These are phyloP conservation scores for Geococcyx californianus DNA, from an alignment of 2,113 vertebrate genomes.

Conservation along the genomic window DNA sequence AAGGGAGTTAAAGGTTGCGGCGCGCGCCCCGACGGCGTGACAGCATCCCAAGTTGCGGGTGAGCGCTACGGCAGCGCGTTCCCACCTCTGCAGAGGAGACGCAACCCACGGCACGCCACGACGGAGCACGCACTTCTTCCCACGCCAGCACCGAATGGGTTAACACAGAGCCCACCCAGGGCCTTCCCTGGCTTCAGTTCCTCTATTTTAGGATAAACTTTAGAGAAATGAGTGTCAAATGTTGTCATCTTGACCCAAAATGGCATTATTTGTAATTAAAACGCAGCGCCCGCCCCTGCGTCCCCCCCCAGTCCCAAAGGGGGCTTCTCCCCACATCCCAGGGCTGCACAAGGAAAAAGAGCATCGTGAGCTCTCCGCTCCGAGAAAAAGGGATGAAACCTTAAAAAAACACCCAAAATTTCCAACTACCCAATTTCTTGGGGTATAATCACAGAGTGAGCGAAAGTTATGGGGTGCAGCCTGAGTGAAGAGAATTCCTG, in stretches of 20 bases:
- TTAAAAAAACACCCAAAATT: neutral
- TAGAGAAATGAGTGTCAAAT: accelerated
- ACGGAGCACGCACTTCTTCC: neutral
- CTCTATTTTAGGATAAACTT: neutral
- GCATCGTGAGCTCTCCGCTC: neutral
- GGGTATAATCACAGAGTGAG: neutral
- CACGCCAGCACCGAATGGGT: neutral
- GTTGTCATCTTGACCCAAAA: neutral
- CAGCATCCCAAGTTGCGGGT: neutral
- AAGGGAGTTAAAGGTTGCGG: neutral
- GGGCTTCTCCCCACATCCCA: neutral
- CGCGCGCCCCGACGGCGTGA: neutral
- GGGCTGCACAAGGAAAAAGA: neutral
- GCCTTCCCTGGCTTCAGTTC: neutral
- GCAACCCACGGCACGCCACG: neutral
- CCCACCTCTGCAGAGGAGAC: neutral
- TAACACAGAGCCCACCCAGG: neutral
- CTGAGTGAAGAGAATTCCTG: neutral
- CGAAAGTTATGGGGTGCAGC: neutral
- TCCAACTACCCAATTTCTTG: neutral
- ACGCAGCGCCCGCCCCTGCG: neutral
- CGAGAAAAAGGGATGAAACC: neutral
- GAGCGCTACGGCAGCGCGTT: neutral
- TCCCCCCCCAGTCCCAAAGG: too few species aligned
- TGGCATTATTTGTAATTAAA: neutral